Base-by-base conservation (phyloP, 2,888 invertebrate species). In the Pachymerium ferrugineum region DNA sequence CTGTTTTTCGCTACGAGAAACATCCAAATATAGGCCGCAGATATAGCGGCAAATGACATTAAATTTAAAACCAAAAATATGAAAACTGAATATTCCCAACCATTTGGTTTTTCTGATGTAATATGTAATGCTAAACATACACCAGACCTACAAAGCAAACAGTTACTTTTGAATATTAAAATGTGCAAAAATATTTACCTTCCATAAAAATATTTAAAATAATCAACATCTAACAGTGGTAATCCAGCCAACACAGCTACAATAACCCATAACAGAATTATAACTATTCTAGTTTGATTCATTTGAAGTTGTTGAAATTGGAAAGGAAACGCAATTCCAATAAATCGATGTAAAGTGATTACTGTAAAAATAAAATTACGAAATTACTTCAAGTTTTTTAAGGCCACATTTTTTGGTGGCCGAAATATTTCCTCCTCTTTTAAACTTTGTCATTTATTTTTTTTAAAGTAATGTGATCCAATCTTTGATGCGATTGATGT, bases 21-120 rank as follows among this genome's bases (percentile, higher is more conserved):
- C 85, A 85, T 85, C 82, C 84, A 83, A 69, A 83, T 76, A 78
- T 85, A 85, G 22, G 85, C 83, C 70, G 83, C 78, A 22, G 83
- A 83, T 73, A 85, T 85, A 47, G 83, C 79, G 28, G 83, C 77
- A 78, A 85, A 84, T 16, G 85, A 85, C 1, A 82, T 75, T 72
- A 85, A 80, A 78, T 85, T 85, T 38, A 85, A 77, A 22, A 83
- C 85, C 16, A 85, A 78, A 78, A 85, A 85, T n/a, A 85, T 82
- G 76, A 84, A 84, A 22, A 85, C 85, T 0, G 85, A 85, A 78
- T 85, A 85, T 78, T 85, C 84, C 85, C 85, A 85, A 10, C 85
- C 85, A 71, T 80, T 82, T 0, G 84, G 85, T 76, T 83, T 82
- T 42, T 84, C 83, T 8, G 82, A 81, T 4, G 85, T 85, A 71